Evolutionary conservation across 30 jellyfish, hydroid and myxozoan genomes (phyloP).

Genomic region (Clytia hemisphaerica): DNA sequence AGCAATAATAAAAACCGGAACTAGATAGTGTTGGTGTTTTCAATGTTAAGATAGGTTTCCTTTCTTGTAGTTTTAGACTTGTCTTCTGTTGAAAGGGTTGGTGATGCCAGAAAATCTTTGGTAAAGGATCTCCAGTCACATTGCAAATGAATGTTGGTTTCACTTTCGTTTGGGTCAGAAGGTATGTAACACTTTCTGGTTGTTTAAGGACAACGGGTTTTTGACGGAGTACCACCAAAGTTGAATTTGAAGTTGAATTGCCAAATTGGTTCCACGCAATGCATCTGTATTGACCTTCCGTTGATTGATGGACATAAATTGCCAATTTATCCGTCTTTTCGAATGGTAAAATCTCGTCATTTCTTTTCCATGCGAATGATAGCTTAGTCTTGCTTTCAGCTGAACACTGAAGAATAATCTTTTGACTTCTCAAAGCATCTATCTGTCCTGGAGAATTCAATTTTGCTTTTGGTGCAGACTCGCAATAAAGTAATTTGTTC

Average conservation of each 20-base stretch:
- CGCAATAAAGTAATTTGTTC: constrained; percentile 29
- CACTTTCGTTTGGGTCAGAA: constrained; percentile 26
- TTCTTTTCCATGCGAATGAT: constrained; percentile 30
- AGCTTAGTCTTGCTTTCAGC: constrained; percentile 27
- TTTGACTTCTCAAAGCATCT: not conserved
- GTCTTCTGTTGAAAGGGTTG: constrained; percentile 12
- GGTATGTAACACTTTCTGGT: constrained; percentile 33
- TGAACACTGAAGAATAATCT: constrained; percentile 8
- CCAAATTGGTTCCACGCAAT: constrained; percentile 34
- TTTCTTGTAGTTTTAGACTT: no score
- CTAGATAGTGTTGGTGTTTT: no score
- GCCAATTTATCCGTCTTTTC: constrained; percentile 9
- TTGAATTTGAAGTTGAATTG: constrained; percentile 19
- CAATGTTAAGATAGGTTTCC: no score
- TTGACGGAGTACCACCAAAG: constrained; percentile 21
- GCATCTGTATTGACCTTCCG: constrained; percentile 40
- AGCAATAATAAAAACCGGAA: no score
- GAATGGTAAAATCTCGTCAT: constrained; percentile 16
- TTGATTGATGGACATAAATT: constrained; percentile 19
- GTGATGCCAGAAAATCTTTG: constrained; percentile 41
- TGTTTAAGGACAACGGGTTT: constrained; percentile 21
- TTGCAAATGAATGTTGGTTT: constrained; percentile 39
- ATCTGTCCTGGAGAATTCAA: constrained; percentile 10
- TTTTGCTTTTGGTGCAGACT: constrained; percentile 24
- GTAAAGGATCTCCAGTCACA: constrained; percentile 54